Conservation (phyloP, 2,888 invertebrate species). For the Melieria crassipennis region DNA sequence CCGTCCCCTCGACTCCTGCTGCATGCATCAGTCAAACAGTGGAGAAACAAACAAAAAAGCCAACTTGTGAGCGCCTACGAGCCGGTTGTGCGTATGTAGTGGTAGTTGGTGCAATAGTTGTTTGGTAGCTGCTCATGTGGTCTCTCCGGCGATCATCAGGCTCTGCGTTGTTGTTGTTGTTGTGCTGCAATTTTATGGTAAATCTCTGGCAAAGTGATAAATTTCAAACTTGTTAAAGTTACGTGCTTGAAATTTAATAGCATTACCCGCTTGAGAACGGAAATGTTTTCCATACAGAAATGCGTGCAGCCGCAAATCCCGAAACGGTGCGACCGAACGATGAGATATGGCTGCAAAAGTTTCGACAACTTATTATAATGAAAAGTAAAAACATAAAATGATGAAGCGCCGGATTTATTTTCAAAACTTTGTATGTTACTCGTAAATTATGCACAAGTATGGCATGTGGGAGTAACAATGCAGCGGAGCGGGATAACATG, state of each 20-base stretch:
- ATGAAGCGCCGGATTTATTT: too few species aligned
- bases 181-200: neutral
- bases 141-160: neutral
- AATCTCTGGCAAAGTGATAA: constrained; percentile 3
- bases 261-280: neutral
- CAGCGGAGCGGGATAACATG: too few species aligned
- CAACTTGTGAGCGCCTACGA: neutral
- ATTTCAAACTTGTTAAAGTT: constrained; percentile 9
- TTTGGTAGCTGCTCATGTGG: constrained; percentile 10
- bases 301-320: too few species aligned
- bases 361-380: too few species aligned
- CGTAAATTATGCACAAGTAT: too few species aligned
- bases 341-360: too few species aligned
- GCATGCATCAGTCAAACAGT: neutral
- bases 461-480: too few species aligned
- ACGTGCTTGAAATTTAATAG: constrained; percentile 5
- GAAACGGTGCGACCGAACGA: too few species aligned
- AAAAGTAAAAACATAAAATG: too few species aligned
- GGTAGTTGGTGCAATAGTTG: neutral
- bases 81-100: neutral
- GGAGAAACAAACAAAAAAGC: neutral
- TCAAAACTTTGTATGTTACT: too few species aligned
- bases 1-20: neutral
- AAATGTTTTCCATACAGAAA: neutral
- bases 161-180: neutral